These are phyloP conservation scores for Phalacrocorax aristotelis DNA, from an alignment of 2,113 vertebrate genomes.

Conservation along the genomic window DNA sequence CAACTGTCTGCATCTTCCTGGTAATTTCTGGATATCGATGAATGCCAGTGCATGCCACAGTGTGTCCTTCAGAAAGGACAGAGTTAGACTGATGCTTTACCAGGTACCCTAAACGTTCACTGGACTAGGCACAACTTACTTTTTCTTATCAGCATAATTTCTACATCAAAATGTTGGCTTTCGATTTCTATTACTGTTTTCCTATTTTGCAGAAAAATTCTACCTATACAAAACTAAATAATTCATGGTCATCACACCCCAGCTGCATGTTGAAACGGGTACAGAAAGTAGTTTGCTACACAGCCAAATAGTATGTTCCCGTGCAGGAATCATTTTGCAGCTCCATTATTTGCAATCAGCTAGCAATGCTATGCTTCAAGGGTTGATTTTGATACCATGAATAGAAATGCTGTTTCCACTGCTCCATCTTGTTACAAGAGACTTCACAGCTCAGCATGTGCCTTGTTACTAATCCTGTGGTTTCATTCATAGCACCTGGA, in stretches of 20 bases:
- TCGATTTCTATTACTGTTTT: background rate
- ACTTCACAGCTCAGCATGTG: background rate
- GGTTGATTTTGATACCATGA: background rate
- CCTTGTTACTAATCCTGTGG: background rate
- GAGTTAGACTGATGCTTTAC: background rate
- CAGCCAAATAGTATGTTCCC: background rate
- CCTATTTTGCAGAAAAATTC: background rate
- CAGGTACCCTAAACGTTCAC: background rate
- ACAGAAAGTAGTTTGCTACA: background rate
- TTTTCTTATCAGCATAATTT: background rate
- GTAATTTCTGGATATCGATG: background rate
- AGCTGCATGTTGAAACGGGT: background rate
- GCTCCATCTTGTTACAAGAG: background rate
- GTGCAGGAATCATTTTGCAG: background rate
- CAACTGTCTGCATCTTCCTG: background rate
- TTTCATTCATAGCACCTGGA: background rate
- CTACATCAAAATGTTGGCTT: background rate
- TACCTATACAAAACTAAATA: background rate
- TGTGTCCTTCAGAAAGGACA: background rate
- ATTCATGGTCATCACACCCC: background rate
- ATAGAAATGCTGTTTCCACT: background rate
- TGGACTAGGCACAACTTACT: background rate
- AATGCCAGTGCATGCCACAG: background rate
- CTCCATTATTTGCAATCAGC: slow-evolving; percentile 15
- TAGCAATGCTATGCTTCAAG: background rate